phyloP scores from a whole-genome alignment of 2,888 invertebrate genomes.

The Epinotia nisella region DNA sequence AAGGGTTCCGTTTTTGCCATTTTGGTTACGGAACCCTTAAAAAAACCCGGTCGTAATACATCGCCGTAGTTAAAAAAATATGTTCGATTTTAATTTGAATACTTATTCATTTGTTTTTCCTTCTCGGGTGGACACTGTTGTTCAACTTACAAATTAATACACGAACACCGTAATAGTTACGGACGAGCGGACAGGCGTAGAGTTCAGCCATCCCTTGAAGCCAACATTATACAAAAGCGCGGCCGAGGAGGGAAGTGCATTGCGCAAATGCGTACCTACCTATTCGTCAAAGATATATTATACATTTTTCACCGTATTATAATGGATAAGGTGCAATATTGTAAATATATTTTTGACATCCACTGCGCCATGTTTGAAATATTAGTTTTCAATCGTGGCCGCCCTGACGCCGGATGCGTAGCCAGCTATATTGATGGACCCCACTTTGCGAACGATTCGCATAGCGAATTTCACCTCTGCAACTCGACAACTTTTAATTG shows the following conservation, averaged over 20 bases:
- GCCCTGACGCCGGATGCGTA: constrained; percentile 74
- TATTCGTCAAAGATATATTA: constrained; percentile 31
- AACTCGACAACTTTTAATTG: constrained; percentile 63
- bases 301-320: neutral
- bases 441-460: constrained; percentile 59
- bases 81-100: neutral
- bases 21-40: too few species aligned
- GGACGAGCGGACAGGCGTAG: constrained; percentile 46
- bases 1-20: too few species aligned
- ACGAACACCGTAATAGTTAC: neutral
- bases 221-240: constrained; percentile 34
- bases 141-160: neutral
- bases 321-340: neutral
- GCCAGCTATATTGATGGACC: constrained; percentile 76
- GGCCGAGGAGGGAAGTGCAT: constrained; percentile 54
- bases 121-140: neutral
- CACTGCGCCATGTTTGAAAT: constrained; percentile 60
- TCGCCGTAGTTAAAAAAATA: neutral
- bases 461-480: constrained; percentile 69
- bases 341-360: neutral
- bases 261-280: constrained; percentile 69
- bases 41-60: neutral
- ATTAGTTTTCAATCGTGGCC: constrained; percentile 71
- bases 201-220: constrained; percentile 22
- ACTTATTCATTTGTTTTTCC: neutral